phyloP scores from a whole-genome alignment of 2,888 invertebrate species.

The Andrena camellia region DNA sequence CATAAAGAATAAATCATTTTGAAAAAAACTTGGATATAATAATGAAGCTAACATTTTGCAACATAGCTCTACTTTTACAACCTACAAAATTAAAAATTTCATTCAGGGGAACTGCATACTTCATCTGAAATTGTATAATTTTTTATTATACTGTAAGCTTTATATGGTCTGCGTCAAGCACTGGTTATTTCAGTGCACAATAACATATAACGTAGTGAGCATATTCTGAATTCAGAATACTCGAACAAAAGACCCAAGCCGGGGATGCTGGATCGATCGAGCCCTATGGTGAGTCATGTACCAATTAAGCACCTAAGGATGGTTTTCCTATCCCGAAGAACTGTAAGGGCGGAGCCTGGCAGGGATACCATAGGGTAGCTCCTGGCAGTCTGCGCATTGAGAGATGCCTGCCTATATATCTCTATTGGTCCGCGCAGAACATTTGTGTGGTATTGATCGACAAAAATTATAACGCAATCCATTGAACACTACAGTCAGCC shows the following conservation, averaged over 20 bases:
- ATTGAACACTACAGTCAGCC: constrained; percentile 68
- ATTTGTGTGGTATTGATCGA: constrained; percentile 84
- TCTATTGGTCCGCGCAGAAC: constrained; percentile 81
- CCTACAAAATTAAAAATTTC: constrained; percentile 3
- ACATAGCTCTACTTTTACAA: not conserved
- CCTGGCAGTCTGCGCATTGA: constrained; percentile 81
- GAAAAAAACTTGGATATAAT: not conserved
- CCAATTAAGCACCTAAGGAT: constrained; percentile 77
- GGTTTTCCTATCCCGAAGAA: constrained; percentile 74
- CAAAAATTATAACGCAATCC: constrained; percentile 81
- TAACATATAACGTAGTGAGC: constrained; percentile 5
- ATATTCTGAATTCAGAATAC: constrained; percentile 35
- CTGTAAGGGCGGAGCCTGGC: constrained; percentile 73
- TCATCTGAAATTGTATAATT: not conserved
- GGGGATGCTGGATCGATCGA: constrained; percentile 79
- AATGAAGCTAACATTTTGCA: not conserved
- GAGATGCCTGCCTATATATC: constrained; percentile 76
- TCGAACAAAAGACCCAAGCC: constrained; percentile 69
- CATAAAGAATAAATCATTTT: not conserved
- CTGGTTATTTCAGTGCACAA: constrained; percentile 1
- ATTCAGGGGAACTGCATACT: not conserved
- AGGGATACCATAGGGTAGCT: constrained; percentile 66
- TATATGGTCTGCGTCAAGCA: not conserved
- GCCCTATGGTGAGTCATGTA: constrained; percentile 80
- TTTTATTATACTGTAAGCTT: not conserved